These are phyloP conservation scores for Octodon degus DNA, from an alignment of 2,113 vertebrate species.

Conservation along the genomic window DNA sequence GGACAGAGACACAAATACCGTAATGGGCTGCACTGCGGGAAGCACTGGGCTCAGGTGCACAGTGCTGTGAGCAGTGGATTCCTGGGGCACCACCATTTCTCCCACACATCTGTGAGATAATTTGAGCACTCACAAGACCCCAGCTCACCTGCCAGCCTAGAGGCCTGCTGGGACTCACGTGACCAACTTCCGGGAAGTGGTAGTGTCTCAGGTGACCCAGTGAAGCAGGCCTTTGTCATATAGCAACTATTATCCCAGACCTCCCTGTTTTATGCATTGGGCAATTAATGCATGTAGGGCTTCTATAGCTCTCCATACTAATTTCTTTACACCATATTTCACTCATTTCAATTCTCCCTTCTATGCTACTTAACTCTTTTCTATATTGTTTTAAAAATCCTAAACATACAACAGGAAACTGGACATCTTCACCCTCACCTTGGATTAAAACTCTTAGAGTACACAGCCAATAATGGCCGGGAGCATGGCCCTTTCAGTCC, in stretches of 20 bases:
- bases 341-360: background rate
- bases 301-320: background rate
- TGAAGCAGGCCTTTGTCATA: background rate
- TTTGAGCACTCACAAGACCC: background rate
- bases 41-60: background rate
- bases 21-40: rapidly evolving
- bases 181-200: background rate
- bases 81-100: background rate
- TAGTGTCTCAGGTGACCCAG: background rate
- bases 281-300: no score
- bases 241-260: background rate
- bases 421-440: background rate
- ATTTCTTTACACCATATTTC: background rate
- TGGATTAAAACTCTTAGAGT: background rate
- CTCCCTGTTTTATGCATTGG: background rate
- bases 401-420: background rate
- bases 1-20: background rate
- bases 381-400: background rate
- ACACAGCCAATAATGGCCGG: background rate
- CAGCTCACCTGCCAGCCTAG: background rate
- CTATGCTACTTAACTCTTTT: background rate
- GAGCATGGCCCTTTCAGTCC: background rate
- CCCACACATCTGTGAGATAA: background rate
- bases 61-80: background rate
- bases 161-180: background rate